These are phyloP conservation scores for Okamejei kenojei DNA, from an alignment of 2,797 vertebrate species.

Conservation along the genomic window DNA sequence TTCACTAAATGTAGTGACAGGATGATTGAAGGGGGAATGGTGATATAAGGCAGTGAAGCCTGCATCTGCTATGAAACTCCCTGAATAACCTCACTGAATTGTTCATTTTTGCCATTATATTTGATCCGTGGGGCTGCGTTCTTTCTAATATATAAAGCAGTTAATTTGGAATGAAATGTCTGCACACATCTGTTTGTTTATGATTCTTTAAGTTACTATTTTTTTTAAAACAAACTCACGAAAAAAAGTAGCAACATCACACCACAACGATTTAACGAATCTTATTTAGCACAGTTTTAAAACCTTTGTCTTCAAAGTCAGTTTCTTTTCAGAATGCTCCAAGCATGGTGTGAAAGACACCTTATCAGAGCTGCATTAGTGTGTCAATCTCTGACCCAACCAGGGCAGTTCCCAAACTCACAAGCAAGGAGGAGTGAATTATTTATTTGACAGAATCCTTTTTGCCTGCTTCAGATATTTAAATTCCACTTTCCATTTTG, in stretches of 20 bases:
- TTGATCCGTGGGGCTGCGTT: neutral
- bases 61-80: conserved; percentile 13
- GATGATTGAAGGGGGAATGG: neutral
- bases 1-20: conserved; percentile 1
- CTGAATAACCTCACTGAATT: neutral
- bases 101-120: conserved; percentile 7
- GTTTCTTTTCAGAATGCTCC: conserved; percentile 8
- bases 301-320: neutral
- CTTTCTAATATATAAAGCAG: neutral
- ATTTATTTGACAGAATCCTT: conserved; percentile 34
- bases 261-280: neutral
- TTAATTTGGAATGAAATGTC: neutral
- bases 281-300: neutral
- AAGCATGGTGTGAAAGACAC: neutral
- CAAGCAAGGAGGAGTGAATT: conserved; percentile 2
- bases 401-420: conserved; percentile 28
- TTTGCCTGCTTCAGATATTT: conserved; percentile 34
- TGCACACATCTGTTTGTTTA: neutral
- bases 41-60: neutral
- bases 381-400: neutral
- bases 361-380: neutral
- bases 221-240: neutral
- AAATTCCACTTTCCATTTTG: conserved; percentile 35
- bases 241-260: neutral
- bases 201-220: neutral